Evolutionary conservation across 2,797 vertebrate species (phyloP).

Genomic region (Ciconia nigra): DNA sequence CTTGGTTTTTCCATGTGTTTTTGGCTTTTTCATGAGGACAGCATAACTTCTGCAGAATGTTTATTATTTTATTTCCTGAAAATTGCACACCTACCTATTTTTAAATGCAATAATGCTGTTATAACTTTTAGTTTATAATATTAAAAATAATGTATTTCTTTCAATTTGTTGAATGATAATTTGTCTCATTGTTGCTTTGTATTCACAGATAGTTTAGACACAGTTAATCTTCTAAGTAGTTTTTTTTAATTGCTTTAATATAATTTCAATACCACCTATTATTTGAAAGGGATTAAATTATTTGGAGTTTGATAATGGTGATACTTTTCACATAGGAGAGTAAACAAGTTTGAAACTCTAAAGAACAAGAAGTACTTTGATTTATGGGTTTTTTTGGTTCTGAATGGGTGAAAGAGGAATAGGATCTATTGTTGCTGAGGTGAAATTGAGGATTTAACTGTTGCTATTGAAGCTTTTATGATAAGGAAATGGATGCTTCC

Average conservation of each 20-base stretch:
- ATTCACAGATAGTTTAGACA: background rate
- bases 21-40: background rate
- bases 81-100: background rate
- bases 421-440: background rate
- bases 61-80: background rate
- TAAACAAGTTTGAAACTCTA: background rate
- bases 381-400: accelerated
- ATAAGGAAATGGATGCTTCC: background rate
- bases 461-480: background rate
- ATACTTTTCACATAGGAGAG: background rate
- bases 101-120: background rate
- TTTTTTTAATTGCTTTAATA: background rate
- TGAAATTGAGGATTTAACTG: background rate
- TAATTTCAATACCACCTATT: background rate
- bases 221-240: background rate
- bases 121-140: background rate
- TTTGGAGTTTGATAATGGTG: background rate
- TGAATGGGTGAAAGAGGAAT: background rate
- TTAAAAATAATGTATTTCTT: background rate
- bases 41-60: background rate
- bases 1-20: background rate
- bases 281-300: background rate
- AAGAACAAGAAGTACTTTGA: background rate
- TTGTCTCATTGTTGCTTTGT: background rate
- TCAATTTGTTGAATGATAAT: background rate